Evolutionary conservation across 1,140 invertebrate genomes (phyloP).

Genomic region (Meloidogyne hapla): DNA sequence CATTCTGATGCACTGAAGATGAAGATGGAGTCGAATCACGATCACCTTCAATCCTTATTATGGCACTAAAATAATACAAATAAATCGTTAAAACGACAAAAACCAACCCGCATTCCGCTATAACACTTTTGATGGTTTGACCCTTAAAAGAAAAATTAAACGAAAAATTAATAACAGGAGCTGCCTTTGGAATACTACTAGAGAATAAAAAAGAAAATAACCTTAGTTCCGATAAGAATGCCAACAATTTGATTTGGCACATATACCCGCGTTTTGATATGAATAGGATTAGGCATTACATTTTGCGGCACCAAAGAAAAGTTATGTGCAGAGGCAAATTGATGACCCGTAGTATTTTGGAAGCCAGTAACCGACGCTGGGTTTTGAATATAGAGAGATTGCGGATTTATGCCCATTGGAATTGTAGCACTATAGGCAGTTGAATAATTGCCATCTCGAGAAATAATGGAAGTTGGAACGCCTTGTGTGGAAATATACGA

Average conservation of each 20-base stretch:
- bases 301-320: neutral
- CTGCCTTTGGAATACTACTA: neutral
- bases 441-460: slow-evolving; percentile 6
- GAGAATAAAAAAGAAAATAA: neutral
- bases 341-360: slow-evolving; percentile 20
- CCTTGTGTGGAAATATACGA: slow-evolving; percentile 7
- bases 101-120: slow-evolving; percentile 11
- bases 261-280: neutral
- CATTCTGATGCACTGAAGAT: neutral
- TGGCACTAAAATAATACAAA: neutral
- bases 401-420: slow-evolving; percentile 1
- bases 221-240: slow-evolving; percentile 35
- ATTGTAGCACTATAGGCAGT: slow-evolving; percentile 5
- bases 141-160: slow-evolving; percentile 9
- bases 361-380: slow-evolving; percentile 7
- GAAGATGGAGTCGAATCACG: slow-evolving; percentile 3
- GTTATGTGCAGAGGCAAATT: neutral
- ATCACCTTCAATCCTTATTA: slow-evolving; percentile 27
- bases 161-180: neutral
- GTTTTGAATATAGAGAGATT: slow-evolving; percentile 17
- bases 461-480: neutral
- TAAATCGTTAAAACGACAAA: neutral
- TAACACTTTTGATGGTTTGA: slow-evolving; percentile 26
- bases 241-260: slow-evolving; percentile 31
- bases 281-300: slow-evolving; percentile 8